phyloP scores from a whole-genome alignment of 2,888 invertebrate species.

The Polydrusus pterygomalis region DNA sequence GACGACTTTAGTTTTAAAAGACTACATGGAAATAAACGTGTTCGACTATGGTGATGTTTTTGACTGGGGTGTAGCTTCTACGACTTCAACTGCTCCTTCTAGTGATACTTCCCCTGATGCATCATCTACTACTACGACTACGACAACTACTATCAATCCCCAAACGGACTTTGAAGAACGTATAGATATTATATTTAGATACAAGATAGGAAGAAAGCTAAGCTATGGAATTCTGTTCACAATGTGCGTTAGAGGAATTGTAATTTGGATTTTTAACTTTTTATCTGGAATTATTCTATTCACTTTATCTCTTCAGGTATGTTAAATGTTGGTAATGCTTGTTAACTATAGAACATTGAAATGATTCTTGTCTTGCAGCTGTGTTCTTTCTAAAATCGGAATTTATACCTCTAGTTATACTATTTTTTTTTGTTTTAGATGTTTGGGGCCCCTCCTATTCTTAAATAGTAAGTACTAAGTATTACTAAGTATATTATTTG shows the following conservation, averaged over 20 bases:
- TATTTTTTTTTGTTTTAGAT: constrained; percentile 17
- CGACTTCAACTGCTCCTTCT: too few relatives aligned
- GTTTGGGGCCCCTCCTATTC: neutral
- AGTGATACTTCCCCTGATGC: neutral
- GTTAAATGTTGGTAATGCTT: neutral
- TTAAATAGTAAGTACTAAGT: constrained; percentile 18
- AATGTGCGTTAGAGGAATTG: constrained; percentile 70
- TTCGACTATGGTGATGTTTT: constrained; percentile 12
- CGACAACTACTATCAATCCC: neutral
- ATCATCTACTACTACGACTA: neutral
- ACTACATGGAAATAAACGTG: constrained; percentile 23
- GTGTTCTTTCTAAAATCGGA: too few relatives aligned
- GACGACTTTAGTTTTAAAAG: constrained; percentile 18
- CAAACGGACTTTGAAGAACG: neutral
- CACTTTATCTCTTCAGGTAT: neutral
- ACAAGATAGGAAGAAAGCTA: constrained; percentile 33
- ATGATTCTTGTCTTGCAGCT: too few relatives aligned
- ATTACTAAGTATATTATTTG: too few relatives aligned
- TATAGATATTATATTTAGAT: constrained; percentile 7
- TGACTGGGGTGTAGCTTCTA: neutral
- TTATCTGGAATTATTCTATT: constrained; percentile 58
- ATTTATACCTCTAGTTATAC: too few relatives aligned
- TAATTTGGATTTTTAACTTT: constrained; percentile 71
- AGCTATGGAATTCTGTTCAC: constrained; percentile 61
- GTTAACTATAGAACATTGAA: too few relatives aligned